A percentile compares a stretch with the other conserved stretches of the same genome.
Evolutionary conservation across 2,888 invertebrate genomes (phyloP).

Genomic region (Campaea margaritaria): DNA sequence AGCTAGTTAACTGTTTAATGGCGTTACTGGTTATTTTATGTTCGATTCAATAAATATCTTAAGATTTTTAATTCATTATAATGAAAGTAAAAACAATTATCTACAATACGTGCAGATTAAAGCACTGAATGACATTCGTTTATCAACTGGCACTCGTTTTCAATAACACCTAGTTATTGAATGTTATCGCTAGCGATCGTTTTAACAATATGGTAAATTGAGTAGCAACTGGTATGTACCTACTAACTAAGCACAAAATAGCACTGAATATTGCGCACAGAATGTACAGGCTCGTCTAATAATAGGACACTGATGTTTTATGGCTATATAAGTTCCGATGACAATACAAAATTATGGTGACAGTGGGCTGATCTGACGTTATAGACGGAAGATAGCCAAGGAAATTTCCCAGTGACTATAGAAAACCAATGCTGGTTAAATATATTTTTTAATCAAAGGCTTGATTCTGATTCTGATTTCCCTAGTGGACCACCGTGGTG

Average conservation of each 20-base stretch:
- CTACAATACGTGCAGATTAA: not conserved
- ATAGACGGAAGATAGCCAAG: too few relatives aligned
- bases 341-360: not conserved
- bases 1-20: not conserved
- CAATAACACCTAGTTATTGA: slow-evolving; percentile 19
- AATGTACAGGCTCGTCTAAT: slow-evolving; percentile 18
- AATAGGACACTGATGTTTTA: too few relatives aligned
- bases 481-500: too few relatives aligned
- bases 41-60: too few relatives aligned
- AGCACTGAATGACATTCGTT: slow-evolving; percentile 11
- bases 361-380: too few relatives aligned
- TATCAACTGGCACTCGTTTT: slow-evolving; percentile 14
- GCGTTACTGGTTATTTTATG: not conserved
- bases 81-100: not conserved
- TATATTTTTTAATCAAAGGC: too few relatives aligned
- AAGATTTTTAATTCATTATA: too few relatives aligned
- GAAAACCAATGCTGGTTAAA: too few relatives aligned
- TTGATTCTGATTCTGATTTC: too few relatives aligned
- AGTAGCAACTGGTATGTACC: slow-evolving; percentile 17
- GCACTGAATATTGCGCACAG: slow-evolving; percentile 9
- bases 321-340: not conserved
- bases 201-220: slow-evolving; percentile 14
- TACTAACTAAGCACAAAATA: slow-evolving; percentile 19
- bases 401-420: too few relatives aligned
- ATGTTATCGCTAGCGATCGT: slow-evolving; percentile 14